Conservation (phyloP, 2,797 vertebrate genomes). For the Gadopsis marmoratus region DNA sequence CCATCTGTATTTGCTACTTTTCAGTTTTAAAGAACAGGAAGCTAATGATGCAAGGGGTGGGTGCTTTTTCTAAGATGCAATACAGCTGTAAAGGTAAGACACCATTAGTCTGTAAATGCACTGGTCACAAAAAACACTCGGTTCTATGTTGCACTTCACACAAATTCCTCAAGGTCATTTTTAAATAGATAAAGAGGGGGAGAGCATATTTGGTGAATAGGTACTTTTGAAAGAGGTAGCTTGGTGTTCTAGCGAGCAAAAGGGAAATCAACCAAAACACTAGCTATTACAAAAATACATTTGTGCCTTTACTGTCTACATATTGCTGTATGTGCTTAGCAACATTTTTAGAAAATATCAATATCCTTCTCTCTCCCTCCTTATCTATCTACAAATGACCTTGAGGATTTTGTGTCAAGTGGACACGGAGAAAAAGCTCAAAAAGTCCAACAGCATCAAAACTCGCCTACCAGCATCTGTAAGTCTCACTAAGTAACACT, state of each 20-base stretch:
- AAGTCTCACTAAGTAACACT: background rate
- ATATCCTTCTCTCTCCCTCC: background rate
- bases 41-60: background rate
- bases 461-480: background rate
- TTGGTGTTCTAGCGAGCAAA: no score
- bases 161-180: background rate
- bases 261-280: no score
- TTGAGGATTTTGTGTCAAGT: no score
- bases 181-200: background rate
- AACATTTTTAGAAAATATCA: background rate
- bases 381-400: no score
- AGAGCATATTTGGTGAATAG: background rate
- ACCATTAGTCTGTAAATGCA: background rate
- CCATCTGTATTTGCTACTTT: background rate
- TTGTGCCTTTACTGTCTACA: no score
- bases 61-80: background rate
- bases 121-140: background rate
- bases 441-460: background rate
- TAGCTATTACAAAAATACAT: no score
- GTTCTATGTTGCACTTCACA: background rate
- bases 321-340: no score
- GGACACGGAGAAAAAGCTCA: no score
- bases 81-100: background rate
- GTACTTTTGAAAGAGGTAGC: no score
- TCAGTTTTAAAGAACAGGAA: slow-evolving; percentile 1